Base-by-base conservation (phyloP, 2,888 invertebrate species). In the Malacosoma neustria region DNA sequence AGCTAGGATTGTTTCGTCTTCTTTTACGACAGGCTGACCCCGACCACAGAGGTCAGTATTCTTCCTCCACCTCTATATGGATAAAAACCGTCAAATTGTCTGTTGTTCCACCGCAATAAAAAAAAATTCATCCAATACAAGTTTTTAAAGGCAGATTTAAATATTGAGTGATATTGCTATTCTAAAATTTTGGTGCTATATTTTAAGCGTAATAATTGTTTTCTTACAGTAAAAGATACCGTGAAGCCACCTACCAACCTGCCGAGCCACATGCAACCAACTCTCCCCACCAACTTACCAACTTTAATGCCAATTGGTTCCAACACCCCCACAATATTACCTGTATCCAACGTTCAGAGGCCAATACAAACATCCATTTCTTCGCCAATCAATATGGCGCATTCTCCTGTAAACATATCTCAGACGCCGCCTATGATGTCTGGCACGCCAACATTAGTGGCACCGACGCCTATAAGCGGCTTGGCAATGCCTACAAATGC, bases 391-490 rank as follows among this genome's bases (percentile, higher is more conserved):
- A 38, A 39, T 13, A 12, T 44, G 33, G 46, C 48, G 3, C 53
- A 60, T n/a, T 70, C 73, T 0, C 72, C 74, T 0, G 61, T 66
- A 3, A 70, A 61, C 14, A 41, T 69, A 9, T 54, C 50, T 7
- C 68, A 68, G 35, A 60, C 64, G 1, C 67, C 68, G 11, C 67
- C 67, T 1, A 30, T 48, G 40, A 41, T 54, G 29, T 45, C 54
- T 39, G 44, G 54, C 14, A 43, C 57, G 35, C 70, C 68, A 29
- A 59, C 65, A 14, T 48, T 72, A 46, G 64, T 71, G 0, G 51
- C 71, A 2, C 72, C 75, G 0, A 62, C 68, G 5, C 69, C 76
- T 0, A 51, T 72, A 6, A 72, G 72, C 41, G 81, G 84, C 1
- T 77, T 72, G 75, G 2, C 22, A 22, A 22, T 22, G 22, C 22